Percentiles rank a stretch among this genome's conserved stretches.
Evolutionary conservation across 1,140 invertebrate genomes (phyloP).

Genomic region (Platorchestia sp.): DNA sequence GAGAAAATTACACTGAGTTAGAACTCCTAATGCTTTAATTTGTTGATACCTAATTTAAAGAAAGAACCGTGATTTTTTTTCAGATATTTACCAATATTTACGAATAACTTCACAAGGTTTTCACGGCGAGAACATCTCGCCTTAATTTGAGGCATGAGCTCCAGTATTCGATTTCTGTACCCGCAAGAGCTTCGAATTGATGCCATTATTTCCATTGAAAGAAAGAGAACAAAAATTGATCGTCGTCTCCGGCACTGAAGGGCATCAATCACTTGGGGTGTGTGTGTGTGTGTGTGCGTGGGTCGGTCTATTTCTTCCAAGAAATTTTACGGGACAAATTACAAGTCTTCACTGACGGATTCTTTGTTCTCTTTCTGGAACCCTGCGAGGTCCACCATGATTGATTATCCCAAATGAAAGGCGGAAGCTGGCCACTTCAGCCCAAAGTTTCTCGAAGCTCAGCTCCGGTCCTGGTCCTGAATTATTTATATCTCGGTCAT

Average conservation of each 20-base stretch:
- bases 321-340: constrained; percentile 32
- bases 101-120: neutral
- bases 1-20: neutral
- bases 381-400: neutral
- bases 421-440: constrained; percentile 24
- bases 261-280: neutral
- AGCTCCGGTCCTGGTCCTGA: neutral
- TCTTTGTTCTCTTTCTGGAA: constrained; percentile 37
- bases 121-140: neutral
- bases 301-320: constrained; percentile 18
- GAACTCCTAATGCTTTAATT: neutral
- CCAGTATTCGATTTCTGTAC: neutral
- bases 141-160: neutral
- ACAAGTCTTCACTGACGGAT: constrained; percentile 22
- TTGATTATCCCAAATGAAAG: constrained; percentile 49
- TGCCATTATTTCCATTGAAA: neutral
- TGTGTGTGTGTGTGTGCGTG: neutral
- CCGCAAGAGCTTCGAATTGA: neutral
- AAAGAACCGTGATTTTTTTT: too few species aligned
- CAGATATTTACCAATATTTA: neutral
- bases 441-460: neutral
- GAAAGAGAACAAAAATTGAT: neutral
- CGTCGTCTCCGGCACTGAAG: neutral
- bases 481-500: neutral
- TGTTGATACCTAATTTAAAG: too few species aligned